These are phyloP conservation scores for Arge pagana DNA, from an alignment of 2,888 invertebrate genomes.

Conservation along the genomic window DNA sequence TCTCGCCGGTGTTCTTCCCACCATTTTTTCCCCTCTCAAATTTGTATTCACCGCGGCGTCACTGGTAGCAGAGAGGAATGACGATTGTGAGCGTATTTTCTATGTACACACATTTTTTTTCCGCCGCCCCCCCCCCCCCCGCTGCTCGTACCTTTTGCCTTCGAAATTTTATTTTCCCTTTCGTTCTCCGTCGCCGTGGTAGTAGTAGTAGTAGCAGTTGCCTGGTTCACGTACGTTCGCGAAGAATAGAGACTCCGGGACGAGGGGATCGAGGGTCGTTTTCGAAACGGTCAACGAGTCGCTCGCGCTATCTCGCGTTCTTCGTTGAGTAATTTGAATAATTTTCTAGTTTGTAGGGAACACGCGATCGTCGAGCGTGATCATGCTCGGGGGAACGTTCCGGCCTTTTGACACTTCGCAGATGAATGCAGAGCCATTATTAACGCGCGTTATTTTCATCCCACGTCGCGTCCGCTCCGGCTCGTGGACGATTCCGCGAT, in stretches of 20 bases:
- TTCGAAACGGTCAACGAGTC: not conserved
- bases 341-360: constrained; percentile 36
- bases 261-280: constrained; percentile 1
- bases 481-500: too few relatives aligned
- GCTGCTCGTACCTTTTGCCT: constrained; percentile 21
- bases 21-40: too few relatives aligned
- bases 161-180: too few relatives aligned
- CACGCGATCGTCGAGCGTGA: not conserved
- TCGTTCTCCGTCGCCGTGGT: too few relatives aligned
- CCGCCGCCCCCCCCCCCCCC: constrained; percentile 17
- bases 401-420: constrained; percentile 12
- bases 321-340: constrained; percentile 32
- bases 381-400: constrained; percentile 6
- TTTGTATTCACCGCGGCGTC: too few relatives aligned
- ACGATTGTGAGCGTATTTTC: too few relatives aligned
- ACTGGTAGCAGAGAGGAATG: too few relatives aligned
- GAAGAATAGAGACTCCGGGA: not conserved
- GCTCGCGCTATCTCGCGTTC: not conserved
- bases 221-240: not conserved
- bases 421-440: too few relatives aligned
- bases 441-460: too few relatives aligned
- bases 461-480: too few relatives aligned
- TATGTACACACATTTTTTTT: not conserved
- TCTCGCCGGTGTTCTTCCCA: too few relatives aligned
- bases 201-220: too few relatives aligned